A percentile compares a stretch with the other conserved stretches of the same genome.
Evolutionary conservation across 1,140 invertebrate species (phyloP).

Genomic region (Drosophila sp.): DNA sequence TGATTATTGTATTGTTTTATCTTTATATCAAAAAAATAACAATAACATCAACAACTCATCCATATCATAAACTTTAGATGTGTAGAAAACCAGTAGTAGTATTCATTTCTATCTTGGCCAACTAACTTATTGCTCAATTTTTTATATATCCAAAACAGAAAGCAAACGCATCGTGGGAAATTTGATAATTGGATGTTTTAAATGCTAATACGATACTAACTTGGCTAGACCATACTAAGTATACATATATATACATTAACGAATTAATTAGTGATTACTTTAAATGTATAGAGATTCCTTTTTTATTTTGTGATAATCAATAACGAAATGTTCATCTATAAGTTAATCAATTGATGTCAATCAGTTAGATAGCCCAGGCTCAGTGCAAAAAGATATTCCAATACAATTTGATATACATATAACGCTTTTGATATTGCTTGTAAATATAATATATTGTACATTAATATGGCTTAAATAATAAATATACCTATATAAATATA

Average conservation of each 20-base stretch:
- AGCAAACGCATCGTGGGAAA: constrained; percentile 74
- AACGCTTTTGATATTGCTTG: constrained; percentile 39
- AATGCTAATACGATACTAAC: constrained; percentile 32
- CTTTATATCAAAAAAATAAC: constrained; percentile 5
- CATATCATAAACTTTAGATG: constrained; percentile 31
- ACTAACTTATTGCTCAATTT: constrained; percentile 57
- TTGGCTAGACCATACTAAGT: constrained; percentile 16
- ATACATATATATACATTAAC: background rate
- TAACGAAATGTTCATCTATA: constrained; percentile 22
- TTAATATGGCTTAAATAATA: constrained; percentile 66
- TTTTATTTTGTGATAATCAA: constrained; percentile 66
- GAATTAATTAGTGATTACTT: constrained; percentile 15
- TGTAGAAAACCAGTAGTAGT: background rate
- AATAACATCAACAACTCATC: constrained; percentile 26
- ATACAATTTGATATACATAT: constrained; percentile 39
- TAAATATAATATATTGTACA: constrained; percentile 66
- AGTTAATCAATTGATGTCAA: constrained; percentile 11
- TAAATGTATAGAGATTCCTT: constrained; percentile 59
- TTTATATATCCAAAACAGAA: constrained; percentile 55
- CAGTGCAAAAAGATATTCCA: constrained; percentile 64
- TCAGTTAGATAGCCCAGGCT: constrained; percentile 4
- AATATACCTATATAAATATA: constrained; percentile 42
- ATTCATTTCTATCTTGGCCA: constrained; percentile 1
- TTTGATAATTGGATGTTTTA: constrained; percentile 82
- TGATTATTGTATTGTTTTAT: constrained; percentile 28